A percentile compares a stretch with the other conserved stretches of the same genome.
Conservation (phyloP, 2,888 invertebrate species). For the Odontothrips loti region DNA sequence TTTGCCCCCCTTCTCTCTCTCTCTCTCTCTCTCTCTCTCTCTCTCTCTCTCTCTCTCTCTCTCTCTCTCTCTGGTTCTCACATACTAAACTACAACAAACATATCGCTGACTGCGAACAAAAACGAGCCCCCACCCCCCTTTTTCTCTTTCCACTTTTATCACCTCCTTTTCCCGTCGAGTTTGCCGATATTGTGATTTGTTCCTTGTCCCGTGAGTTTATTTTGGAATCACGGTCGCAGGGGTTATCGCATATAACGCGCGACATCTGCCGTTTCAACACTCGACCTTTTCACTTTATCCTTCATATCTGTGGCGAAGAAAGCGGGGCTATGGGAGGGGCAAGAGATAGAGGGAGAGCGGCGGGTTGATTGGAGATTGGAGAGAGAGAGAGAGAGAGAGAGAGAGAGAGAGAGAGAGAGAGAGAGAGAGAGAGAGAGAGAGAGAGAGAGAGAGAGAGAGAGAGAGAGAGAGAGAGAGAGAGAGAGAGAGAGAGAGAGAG, state of each 20-base stretch:
- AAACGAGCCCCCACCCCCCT: too few relatives aligned
- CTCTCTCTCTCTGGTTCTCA: background rate
- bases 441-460: conserved; percentile 4
- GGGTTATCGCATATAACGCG: too few relatives aligned
- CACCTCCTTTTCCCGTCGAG: too few relatives aligned
- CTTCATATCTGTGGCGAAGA: too few relatives aligned
- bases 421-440: conserved; percentile 28
- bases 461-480: conserved; percentile 28
- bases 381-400: conserved; percentile 4
- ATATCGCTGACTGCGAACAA: too few relatives aligned
- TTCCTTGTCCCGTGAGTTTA: too few relatives aligned
- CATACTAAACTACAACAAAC: too few relatives aligned
- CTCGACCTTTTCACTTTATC: too few relatives aligned
- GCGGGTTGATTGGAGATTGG: background rate
- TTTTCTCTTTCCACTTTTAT: too few relatives aligned
- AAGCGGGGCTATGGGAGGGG: background rate
- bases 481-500: conserved; percentile 4
- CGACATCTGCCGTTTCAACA: too few relatives aligned
- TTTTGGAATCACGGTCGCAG: too few relatives aligned
- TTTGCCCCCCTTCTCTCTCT: background rate
- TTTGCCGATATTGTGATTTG: too few relatives aligned
- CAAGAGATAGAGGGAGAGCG: conserved; percentile 21
- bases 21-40: background rate
- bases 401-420: conserved; percentile 3
- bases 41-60: background rate